Evolutionary conservation across 2,888 invertebrate genomes (phyloP).

Genomic region (Stenoptilia bipunctidactyla): DNA sequence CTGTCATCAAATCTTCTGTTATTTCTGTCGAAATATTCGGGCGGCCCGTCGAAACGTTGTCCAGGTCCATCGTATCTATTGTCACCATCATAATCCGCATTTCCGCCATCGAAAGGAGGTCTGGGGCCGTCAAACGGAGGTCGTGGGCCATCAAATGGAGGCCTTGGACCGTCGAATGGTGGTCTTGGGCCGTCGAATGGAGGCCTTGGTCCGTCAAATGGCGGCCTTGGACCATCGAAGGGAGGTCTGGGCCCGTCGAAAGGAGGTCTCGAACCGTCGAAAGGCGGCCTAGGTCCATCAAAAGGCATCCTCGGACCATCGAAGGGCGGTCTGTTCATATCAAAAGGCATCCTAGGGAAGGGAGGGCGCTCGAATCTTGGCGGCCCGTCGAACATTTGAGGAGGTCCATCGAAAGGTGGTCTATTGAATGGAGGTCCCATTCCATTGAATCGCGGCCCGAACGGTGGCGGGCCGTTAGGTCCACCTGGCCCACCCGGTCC

Average conservation of each 20-base stretch:
- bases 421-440: constrained; percentile 30
- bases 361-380: constrained; percentile 23
- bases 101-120: constrained; percentile 4
- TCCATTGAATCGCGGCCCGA: constrained; percentile 56
- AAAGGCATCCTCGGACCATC: constrained; percentile 36
- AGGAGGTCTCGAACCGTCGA: constrained; percentile 31
- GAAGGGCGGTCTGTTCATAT: constrained; percentile 31
- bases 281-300: constrained; percentile 30
- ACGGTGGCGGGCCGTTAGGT: constrained; percentile 22
- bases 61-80: constrained; percentile 18
- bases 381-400: constrained; percentile 22
- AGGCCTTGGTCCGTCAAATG: constrained; percentile 28
- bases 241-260: constrained; percentile 34
- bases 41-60: constrained; percentile 33
- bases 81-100: constrained; percentile 22
- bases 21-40: constrained; percentile 40
- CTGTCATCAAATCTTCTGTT: constrained; percentile 52
- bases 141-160: constrained; percentile 30
- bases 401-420: constrained; percentile 10
- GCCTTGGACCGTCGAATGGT: constrained; percentile 35
- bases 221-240: constrained; percentile 28
- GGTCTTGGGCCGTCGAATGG: constrained; percentile 35
- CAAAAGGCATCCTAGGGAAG: constrained; percentile 27
- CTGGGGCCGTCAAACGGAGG: constrained; percentile 27
- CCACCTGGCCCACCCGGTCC: constrained; percentile 28